Evolutionary conservation across 2,113 vertebrate species (phyloP), one percentile per base, ranked within the genome.

Genomic region (Hippocampus comes): DNA sequence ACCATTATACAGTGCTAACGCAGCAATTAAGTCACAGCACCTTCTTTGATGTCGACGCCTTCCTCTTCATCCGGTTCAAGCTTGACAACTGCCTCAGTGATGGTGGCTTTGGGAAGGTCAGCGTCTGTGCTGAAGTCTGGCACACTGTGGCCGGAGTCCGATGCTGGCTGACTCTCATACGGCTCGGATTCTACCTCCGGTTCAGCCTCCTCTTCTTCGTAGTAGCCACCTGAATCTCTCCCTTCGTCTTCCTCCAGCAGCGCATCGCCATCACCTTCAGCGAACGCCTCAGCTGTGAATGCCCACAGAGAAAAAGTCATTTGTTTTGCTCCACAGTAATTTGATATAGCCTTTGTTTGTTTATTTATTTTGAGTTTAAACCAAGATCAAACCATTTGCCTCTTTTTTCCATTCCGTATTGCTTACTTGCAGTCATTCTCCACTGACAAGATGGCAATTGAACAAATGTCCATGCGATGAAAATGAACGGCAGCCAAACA

Each of bases 181-280:
- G 78, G 72, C 55, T 88, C 84, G 9, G 38, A 78, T 9, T 86
- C 76, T 2, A 69, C 77, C 48, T 89, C 79, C 38, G 84, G 85
- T 6, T 87, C 86, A 67, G 72, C 81, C 51, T 89, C 81, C 41
- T 85, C 87, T 9, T 87, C 87, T 66, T 92, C 89, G 0, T 82
- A 88, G 74, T 87, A 87, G n/a, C 84, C 87, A 14, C 87, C 89
- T 1, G 88, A 89, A 73, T 90, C 89, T 67, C 82, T 74, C 1
- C 75, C 88, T 23, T 89, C 88, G 7, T 90, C 88, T 49, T 69
- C 69, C 27, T 87, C 85, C 55, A 83, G 81, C 1, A 60, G 75
- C 5, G 25, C 49, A 1, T 73, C 57, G 4, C 25, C 83, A 14
- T 79, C 79, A 1, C n/a, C 78, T 5, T 74, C 57, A 5, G 23